Conservation (phyloP, 2,113 vertebrate species). For the Archilochus colubris region DNA sequence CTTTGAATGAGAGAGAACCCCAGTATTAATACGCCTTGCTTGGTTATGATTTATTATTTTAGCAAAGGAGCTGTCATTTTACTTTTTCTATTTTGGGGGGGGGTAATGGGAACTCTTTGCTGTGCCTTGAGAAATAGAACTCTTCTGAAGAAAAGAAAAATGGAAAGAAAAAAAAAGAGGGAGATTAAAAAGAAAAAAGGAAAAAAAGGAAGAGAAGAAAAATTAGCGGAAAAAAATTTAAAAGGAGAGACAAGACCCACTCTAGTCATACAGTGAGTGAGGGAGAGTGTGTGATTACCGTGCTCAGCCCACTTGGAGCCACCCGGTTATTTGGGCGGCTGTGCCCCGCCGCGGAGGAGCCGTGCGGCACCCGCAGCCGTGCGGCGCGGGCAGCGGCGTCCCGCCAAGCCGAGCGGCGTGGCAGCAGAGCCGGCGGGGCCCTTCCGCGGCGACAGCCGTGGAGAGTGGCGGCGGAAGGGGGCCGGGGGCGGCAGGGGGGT, state of each 20-base stretch:
- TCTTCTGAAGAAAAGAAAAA: not conserved
- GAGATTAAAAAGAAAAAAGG: no score
- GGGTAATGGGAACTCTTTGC: fast-evolving
- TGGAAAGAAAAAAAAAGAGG: fast-evolving
- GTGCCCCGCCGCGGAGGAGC: not conserved
- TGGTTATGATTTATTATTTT: not conserved
- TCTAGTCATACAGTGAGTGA: not conserved
- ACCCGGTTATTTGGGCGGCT: not conserved
- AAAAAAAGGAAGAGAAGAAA: no score
- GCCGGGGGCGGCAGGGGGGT: no score
- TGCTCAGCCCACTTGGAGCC: not conserved
- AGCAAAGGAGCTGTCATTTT: not conserved
- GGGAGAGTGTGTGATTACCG: not conserved
- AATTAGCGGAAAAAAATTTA: no score
- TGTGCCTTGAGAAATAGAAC: not conserved
- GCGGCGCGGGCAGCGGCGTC: not conserved
- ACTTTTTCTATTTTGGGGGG: no score
- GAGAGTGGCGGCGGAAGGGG: no score
- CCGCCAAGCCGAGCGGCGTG: not conserved
- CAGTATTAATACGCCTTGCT: not conserved
- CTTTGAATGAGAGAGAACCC: not conserved
- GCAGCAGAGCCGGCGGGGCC: not conserved
- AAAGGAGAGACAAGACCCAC: not conserved
- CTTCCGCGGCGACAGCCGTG: not conserved
- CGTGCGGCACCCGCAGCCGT: not conserved